Evolutionary conservation across 2,888 invertebrate genomes (phyloP).

Genomic region (Sericinus montela): DNA sequence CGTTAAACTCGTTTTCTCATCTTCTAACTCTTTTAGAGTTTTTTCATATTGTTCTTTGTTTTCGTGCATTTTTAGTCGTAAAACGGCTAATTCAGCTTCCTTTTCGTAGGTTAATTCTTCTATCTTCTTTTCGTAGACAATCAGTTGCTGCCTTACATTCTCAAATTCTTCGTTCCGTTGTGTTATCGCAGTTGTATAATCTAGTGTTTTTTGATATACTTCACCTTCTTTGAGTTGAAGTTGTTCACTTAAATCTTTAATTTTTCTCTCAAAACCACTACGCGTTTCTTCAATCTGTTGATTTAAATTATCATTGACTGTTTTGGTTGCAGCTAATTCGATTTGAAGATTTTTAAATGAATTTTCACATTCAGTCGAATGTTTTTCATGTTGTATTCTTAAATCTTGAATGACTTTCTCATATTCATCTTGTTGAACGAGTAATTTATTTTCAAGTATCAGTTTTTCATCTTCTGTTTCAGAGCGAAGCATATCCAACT

Average conservation of each 20-base stretch:
- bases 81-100: slow-evolving; percentile 72
- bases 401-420: slow-evolving; percentile 57
- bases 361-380: slow-evolving; percentile 37
- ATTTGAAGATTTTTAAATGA: slow-evolving; percentile 39
- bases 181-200: slow-evolving; percentile 47
- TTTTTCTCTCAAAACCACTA: slow-evolving; percentile 35
- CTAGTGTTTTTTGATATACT: slow-evolving; percentile 61
- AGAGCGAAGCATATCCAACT: slow-evolving; percentile 62
- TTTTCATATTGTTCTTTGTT: slow-evolving; percentile 50
- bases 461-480: slow-evolving; percentile 71
- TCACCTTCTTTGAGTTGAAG: slow-evolving; percentile 58
- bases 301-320: slow-evolving; percentile 43
- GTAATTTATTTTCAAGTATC: slow-evolving; percentile 59
- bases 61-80: slow-evolving; percentile 76
- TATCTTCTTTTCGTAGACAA: slow-evolving; percentile 62
- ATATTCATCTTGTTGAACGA: slow-evolving; percentile 67
- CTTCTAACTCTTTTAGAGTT: slow-evolving; percentile 40
- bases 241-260: slow-evolving; percentile 46
- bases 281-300: slow-evolving; percentile 41
- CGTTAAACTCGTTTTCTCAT: slow-evolving; percentile 44
- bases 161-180: slow-evolving; percentile 68
- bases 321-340: slow-evolving; percentile 42
- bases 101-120: slow-evolving; percentile 75
- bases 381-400: slow-evolving; percentile 37
- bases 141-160: slow-evolving; percentile 53